phyloP scores from a whole-genome alignment of 2,888 invertebrate genomes.

The Phyllotreta striolata region DNA sequence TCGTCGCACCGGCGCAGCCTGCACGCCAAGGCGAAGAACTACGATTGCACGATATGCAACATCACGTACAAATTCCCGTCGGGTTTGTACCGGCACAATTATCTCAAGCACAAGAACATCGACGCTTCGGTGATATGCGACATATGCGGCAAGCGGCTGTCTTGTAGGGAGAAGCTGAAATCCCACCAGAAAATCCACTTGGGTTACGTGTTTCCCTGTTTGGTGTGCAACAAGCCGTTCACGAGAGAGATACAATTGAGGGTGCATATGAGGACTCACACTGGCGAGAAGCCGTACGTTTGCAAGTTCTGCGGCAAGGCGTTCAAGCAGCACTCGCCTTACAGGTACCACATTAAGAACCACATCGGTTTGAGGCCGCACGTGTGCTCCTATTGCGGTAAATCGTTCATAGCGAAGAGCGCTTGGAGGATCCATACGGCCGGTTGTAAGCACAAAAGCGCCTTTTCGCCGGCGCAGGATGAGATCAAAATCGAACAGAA shows the following conservation, averaged over 20 bases:
- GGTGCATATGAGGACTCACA: conserved; percentile 46
- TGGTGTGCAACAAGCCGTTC: conserved; percentile 37
- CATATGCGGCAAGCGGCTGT: conserved; percentile 36
- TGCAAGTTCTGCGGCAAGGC: conserved; percentile 53
- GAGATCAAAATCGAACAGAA: too few species aligned
- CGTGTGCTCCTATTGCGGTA: conserved; percentile 65
- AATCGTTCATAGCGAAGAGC: conserved; percentile 66
- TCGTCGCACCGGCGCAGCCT: conserved; percentile 17
- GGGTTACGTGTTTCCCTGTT: conserved; percentile 31
- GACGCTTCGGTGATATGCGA: conserved; percentile 56
- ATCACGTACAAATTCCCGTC: conserved; percentile 55
- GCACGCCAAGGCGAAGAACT: conserved; percentile 43
- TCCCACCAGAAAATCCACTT: conserved; percentile 36
- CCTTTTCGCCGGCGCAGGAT: conserved; percentile 1
- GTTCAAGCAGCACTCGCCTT: conserved; percentile 56
- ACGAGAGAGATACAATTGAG: conserved; percentile 42
- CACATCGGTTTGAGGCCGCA: conserved; percentile 69
- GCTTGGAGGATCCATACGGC: conserved; percentile 32
- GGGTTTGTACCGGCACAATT: conserved; percentile 48
- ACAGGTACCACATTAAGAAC: conserved; percentile 66
- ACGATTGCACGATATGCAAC: conserved; percentile 62
- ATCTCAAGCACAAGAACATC: conserved; percentile 52
- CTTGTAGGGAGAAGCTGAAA: conserved; percentile 29
- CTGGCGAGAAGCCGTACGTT: conserved; percentile 56
- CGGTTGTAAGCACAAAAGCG: conserved; percentile 20